A percentile compares a stretch with the other conserved stretches of the same genome.
Conservation (phyloP, 2,888 invertebrate genomes). For the Caenorhabditis panamensis region DNA sequence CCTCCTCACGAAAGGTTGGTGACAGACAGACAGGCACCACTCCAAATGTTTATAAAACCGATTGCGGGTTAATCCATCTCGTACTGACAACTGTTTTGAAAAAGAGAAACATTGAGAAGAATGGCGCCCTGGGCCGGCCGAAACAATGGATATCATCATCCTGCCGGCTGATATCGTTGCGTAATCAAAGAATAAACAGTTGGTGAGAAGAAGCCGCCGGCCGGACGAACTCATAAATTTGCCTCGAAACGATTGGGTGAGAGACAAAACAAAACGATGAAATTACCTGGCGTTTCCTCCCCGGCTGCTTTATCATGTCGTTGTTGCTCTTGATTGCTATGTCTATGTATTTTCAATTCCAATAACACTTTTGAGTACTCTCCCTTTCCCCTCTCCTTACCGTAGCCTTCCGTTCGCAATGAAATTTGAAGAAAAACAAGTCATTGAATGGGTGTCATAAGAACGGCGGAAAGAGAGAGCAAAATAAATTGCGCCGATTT, state of each 20-base stretch:
- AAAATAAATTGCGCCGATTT: slow-evolving; percentile 37
- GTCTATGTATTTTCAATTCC: slow-evolving; percentile 15
- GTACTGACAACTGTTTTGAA: slow-evolving; percentile 61
- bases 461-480: slow-evolving; percentile 7
- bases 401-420: slow-evolving; percentile 18
- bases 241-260: slow-evolving; percentile 43
- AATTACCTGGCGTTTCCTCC: slow-evolving; percentile 36
- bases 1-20: slow-evolving; percentile 34
- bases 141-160: slow-evolving; percentile 39
- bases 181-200: slow-evolving; percentile 62
- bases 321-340: slow-evolving; percentile 50
- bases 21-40: slow-evolving; percentile 19
- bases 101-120: slow-evolving; percentile 37
- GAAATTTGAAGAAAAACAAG: slow-evolving; percentile 40
- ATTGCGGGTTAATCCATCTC: slow-evolving; percentile 59
- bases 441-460: slow-evolving; percentile 49
- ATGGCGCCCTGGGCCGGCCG: slow-evolving; percentile 2
- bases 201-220: slow-evolving; percentile 26
- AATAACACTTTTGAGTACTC: slow-evolving; percentile 53
- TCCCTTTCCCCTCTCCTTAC: slow-evolving; percentile 15
- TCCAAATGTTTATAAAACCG: slow-evolving; percentile 49
- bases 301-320: slow-evolving; percentile 49
- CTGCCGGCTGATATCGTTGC: slow-evolving; percentile 38
- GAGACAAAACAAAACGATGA: slow-evolving; percentile 58
- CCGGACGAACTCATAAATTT: slow-evolving; percentile 54